phyloP scores from a whole-genome alignment of 1,140 invertebrate genomes.

The Whitmania pigra region DNA sequence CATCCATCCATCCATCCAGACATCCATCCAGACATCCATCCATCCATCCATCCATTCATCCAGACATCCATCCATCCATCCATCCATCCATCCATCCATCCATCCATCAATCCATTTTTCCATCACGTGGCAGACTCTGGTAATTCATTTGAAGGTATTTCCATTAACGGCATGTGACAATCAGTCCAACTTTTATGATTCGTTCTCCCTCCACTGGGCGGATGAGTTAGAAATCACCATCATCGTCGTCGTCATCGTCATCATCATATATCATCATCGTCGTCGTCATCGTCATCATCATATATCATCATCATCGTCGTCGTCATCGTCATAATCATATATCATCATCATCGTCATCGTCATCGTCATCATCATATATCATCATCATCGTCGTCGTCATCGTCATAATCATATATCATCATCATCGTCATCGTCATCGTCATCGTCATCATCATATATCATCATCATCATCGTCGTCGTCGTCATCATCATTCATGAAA shows the following conservation, averaged over 20 bases:
- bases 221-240: background rate
- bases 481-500: slow-evolving; percentile 4
- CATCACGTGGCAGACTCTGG: too few relatives aligned
- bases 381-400: slow-evolving; percentile 9
- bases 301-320: background rate
- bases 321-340: slow-evolving; percentile 1
- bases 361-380: background rate
- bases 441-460: background rate
- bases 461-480: slow-evolving; percentile 8
- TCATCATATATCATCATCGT: background rate
- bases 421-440: background rate
- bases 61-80: too few relatives aligned
- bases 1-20: too few relatives aligned
- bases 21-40: too few relatives aligned
- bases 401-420: too few relatives aligned
- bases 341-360: slow-evolving; percentile 3
- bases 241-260: background rate
- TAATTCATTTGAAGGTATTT: too few relatives aligned
- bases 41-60: too few relatives aligned
- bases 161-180: too few relatives aligned
- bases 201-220: too few relatives aligned
- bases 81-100: too few relatives aligned
- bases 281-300: slow-evolving; percentile 9
- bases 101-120: too few relatives aligned
- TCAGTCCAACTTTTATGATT: too few relatives aligned